These are phyloP conservation scores for Meteorus sp. DNA, from an alignment of 1,140 invertebrate species.

Conservation along the genomic window DNA sequence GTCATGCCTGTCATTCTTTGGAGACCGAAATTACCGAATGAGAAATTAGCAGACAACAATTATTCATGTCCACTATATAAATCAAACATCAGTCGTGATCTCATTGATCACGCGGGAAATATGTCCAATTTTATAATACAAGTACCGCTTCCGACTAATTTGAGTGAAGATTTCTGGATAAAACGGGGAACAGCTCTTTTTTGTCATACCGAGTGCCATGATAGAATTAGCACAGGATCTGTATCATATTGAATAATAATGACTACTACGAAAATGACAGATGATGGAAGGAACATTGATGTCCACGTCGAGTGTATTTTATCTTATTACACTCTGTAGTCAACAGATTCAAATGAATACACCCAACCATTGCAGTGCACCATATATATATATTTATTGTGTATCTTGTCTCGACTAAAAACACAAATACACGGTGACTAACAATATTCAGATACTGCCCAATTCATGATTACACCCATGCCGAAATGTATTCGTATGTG, in stretches of 20 bases:
- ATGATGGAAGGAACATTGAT: too few relatives aligned
- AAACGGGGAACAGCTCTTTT: constrained; percentile 81
- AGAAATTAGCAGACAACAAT: constrained; percentile 46
- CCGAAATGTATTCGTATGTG: too few relatives aligned
- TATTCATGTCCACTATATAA: constrained; percentile 85
- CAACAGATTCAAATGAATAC: too few relatives aligned
- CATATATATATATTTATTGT: too few relatives aligned
- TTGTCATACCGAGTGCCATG: too few relatives aligned
- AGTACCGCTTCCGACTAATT: constrained; percentile 70
- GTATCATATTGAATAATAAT: neutral
- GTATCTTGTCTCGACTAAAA: too few relatives aligned
- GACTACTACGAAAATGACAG: neutral
- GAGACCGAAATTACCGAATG: constrained; percentile 60
- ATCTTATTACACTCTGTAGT: too few relatives aligned
- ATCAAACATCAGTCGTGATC: constrained; percentile 70
- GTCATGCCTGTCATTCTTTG: constrained; percentile 34
- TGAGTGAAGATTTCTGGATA: constrained; percentile 77
- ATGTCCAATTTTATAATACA: constrained; percentile 82
- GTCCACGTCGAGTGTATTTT: too few relatives aligned
- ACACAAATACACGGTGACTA: too few relatives aligned
- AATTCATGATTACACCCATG: too few relatives aligned
- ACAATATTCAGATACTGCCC: too few relatives aligned
- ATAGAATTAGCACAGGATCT: constrained; percentile 73
- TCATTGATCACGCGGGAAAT: constrained; percentile 66
- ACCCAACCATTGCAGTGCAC: too few relatives aligned